Conservation (phyloP, 2,888 invertebrate genomes). For the Drosophila mimetica region DNA sequence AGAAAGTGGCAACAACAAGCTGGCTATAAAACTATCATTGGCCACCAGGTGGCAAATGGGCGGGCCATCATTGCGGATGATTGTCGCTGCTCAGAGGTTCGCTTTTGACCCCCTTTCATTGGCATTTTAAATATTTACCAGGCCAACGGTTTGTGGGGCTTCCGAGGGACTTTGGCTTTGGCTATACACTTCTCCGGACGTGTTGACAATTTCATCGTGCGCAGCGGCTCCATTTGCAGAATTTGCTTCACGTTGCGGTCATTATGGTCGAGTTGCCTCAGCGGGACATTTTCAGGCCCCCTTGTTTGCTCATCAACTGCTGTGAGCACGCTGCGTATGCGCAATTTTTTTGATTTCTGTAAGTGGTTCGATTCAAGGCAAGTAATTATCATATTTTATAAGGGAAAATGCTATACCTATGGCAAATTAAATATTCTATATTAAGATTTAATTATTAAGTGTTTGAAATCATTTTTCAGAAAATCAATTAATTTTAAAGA, state of each 20-base stretch:
- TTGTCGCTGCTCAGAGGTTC: conserved; percentile 3
- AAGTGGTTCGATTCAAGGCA: conserved; percentile 29
- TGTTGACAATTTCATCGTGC: conserved; percentile 52
- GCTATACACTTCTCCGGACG: background rate
- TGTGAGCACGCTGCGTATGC: conserved; percentile 19
- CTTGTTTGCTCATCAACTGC: conserved; percentile 3
- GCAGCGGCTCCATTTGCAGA: conserved; percentile 16
- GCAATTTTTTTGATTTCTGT: conserved; percentile 27
- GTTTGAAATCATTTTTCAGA: too few relatives aligned
- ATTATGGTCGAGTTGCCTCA: conserved; percentile 42
- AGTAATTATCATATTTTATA: background rate
- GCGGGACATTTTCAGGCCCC: background rate
- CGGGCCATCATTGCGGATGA: conserved; percentile 20
- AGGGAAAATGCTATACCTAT: too few relatives aligned
- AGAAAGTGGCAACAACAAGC: conserved; percentile 5
- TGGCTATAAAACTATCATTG: conserved; percentile 43
- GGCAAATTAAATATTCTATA: too few relatives aligned
- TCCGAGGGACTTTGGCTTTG: background rate
- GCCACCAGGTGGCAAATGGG: conserved; percentile 27
- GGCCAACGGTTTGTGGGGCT: conserved; percentile 14
- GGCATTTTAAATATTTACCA: conserved; percentile 72
- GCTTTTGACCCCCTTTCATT: conserved; percentile 34
- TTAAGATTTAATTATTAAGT: background rate
- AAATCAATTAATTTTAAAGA: too few relatives aligned
- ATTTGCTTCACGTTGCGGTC: conserved; percentile 45